phyloP scores from a whole-genome alignment of 2,113 vertebrate species.

The Ochotona curzoniae region DNA sequence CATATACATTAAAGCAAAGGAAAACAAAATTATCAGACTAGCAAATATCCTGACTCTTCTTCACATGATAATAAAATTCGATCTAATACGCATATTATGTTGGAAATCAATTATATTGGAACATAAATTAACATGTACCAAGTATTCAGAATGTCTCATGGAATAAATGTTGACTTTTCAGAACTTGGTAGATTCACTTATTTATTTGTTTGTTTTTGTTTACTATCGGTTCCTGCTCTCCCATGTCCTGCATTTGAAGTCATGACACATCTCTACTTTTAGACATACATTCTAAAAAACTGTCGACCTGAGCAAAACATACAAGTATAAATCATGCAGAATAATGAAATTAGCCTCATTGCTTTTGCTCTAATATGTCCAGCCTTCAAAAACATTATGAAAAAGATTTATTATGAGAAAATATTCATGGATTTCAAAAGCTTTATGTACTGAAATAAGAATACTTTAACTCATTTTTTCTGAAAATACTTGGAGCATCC shows the following conservation, averaged over 20 bases:
- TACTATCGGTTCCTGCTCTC: neutral
- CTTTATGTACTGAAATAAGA: no score
- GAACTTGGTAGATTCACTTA: neutral
- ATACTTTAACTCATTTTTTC: no score
- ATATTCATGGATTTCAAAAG: no score
- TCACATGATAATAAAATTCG: neutral
- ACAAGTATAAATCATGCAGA: neutral
- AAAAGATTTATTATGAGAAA: no score
- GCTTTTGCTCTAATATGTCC: neutral
- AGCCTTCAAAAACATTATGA: no score
- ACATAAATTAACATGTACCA: neutral
- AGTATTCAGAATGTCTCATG: neutral
- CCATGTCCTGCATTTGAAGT: neutral
- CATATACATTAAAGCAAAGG: no score
- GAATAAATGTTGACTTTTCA: conserved; percentile 6
- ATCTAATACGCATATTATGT: neutral
- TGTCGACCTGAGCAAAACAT: neutral
- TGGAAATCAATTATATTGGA: neutral
- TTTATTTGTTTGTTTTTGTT: neutral
- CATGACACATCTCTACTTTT: neutral
- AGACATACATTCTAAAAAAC: neutral
- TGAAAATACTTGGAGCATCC: no score
- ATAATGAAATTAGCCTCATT: neutral
- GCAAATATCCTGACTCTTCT: neutral
- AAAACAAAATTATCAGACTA: neutral